Percentiles rank a stretch among this genome's conserved stretches.
Evolutionary conservation across 2,888 invertebrate species (phyloP).

Genomic region (Tupiocoris notatus): DNA sequence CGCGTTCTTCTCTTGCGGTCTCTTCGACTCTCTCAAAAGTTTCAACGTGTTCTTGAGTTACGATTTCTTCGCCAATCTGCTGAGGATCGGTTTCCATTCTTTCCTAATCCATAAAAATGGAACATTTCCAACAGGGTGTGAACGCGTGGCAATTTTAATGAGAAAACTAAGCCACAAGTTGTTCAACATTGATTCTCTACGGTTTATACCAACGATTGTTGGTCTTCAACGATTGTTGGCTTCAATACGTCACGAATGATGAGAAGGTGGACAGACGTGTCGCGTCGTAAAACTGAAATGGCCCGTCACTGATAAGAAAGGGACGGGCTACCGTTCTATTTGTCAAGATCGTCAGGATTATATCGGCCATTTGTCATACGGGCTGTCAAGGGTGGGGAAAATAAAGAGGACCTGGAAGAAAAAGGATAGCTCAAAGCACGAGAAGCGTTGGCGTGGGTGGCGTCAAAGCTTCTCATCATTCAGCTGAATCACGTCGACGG

Average conservation of each 20-base stretch:
- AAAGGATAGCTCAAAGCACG: not conserved
- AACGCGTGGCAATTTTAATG: no score
- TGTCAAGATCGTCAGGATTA: constrained; percentile 36
- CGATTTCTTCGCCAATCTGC: no score
- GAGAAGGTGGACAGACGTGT: not conserved
- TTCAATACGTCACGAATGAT: not conserved
- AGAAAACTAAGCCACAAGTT: no score
- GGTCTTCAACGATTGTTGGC: not conserved
- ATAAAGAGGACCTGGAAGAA: not conserved
- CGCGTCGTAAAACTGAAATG: not conserved
- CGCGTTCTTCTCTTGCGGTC: no score
- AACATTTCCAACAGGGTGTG: no score
- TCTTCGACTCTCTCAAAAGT: no score
- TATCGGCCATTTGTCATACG: constrained; percentile 36
- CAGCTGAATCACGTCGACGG: constrained; percentile 28
- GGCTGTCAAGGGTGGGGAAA: not conserved
- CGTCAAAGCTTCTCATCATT: constrained; percentile 19
- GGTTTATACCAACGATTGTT: not conserved
- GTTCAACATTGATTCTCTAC: not conserved
- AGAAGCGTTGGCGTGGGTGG: constrained; percentile 12
- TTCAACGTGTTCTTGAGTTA: no score
- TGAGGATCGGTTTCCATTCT: no score
- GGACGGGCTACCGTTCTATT: constrained; percentile 19
- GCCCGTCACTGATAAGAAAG: not conserved
- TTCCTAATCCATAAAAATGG: no score